Conservation (phyloP, 2,888 invertebrate species). For the Trichogramma evanescens region DNA sequence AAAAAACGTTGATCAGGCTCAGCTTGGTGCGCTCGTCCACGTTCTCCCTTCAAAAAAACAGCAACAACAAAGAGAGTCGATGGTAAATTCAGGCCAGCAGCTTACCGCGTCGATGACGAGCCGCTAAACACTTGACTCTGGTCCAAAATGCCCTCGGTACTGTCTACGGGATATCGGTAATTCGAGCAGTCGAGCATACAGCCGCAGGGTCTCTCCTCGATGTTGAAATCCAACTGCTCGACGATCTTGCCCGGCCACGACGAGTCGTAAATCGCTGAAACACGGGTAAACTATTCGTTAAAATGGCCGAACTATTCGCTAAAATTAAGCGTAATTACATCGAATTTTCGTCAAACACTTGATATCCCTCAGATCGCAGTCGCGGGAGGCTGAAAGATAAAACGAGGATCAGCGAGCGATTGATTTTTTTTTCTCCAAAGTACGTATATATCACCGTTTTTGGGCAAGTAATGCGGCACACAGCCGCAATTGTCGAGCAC, state of each 20-base stretch:
- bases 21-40: conserved; percentile 46
- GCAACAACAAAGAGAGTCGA: not conserved
- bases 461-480: conserved; percentile 13
- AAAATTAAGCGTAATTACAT: not conserved
- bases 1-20: conserved; percentile 59
- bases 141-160: conserved; percentile 56
- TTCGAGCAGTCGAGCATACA: conserved; percentile 62
- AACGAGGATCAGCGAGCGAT: too few relatives aligned
- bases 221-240: conserved; percentile 3
- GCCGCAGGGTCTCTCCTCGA: conserved; percentile 38
- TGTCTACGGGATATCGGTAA: conserved; percentile 57
- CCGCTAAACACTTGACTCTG: conserved; percentile 46
- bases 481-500: conserved; percentile 11
- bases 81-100: not conserved
- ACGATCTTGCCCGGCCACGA: conserved; percentile 46
- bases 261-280: conserved; percentile 34
- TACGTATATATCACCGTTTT: conserved; percentile 1
- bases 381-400: conserved; percentile 30
- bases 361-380: conserved; percentile 52
- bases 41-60: conserved; percentile 23
- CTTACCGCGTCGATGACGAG: conserved; percentile 12
- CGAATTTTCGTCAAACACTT: conserved; percentile 45
- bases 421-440: too few relatives aligned
- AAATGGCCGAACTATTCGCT: not conserved
- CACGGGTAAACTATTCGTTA: not conserved